Conservation (phyloP, 2,113 vertebrate genomes). For the Albula goreensis region DNA sequence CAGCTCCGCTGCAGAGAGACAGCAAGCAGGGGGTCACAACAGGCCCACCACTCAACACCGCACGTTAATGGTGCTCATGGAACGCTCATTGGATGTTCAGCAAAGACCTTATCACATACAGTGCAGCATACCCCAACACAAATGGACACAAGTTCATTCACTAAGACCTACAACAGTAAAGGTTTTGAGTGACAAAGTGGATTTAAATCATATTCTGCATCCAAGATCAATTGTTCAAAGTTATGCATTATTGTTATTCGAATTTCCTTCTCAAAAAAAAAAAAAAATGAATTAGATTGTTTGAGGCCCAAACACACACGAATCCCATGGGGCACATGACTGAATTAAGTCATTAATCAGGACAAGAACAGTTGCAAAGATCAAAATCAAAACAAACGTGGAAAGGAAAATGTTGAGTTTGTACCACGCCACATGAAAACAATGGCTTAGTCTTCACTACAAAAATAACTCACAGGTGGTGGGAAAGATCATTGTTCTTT, state of each 20-base stretch:
- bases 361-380: not conserved
- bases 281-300: not conserved
- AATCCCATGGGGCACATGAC: not conserved
- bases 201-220: too few species aligned
- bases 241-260: not conserved
- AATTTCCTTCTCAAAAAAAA: not conserved
- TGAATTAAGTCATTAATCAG: not conserved
- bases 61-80: too few species aligned
- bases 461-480: not conserved
- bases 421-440: not conserved
- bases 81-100: too few species aligned
- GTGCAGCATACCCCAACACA: not conserved
- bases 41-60: too few species aligned
- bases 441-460: not conserved
- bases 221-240: not conserved
- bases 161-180: too few species aligned
- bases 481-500: conserved; percentile 12
- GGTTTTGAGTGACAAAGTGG: too few species aligned
- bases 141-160: not conserved
- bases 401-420: not conserved
- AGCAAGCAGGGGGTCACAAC: not conserved
- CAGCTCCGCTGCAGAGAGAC: conserved; percentile 74
- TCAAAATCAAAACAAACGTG: not conserved
- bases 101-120: too few species aligned
- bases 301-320: not conserved